Evolutionary conservation across 2,113 vertebrate genomes (phyloP), one percentile per base, ranked within the genome.

Genomic region (Anguilla japonica): DNA sequence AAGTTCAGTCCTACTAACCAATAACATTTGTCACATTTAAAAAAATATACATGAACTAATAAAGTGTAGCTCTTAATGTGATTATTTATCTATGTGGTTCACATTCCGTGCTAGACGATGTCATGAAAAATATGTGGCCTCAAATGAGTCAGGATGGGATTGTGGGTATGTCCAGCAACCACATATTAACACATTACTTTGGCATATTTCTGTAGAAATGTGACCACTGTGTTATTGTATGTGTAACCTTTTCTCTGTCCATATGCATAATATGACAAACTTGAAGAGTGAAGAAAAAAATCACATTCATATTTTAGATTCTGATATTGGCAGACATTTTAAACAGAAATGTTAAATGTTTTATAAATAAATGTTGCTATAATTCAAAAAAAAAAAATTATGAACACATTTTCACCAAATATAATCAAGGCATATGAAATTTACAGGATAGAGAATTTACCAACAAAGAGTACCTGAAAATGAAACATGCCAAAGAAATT

Each of bases 371-470:
- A 34, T 60, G 11, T 75, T 75, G 26, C 26, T 6, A 75, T 75
- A 75, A 14, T 53, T 53, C n/a, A 75, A 29, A 75, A n/a, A 34
- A n/a, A 34, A 11, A 4, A n/a, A 75, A 34, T 34, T 8, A 34
- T n/a, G 20, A n/a, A 60, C 39, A 39, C 34, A 71, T 84, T 60
- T 71, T n/a, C 34, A 60, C 22, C 83, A 84, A 84, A 84, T 46
- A n/a, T n/a, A 41, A 34, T 29, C 3, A 41, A 75, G 9, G 26
- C 34, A 34, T 13, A 75, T 29, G 60, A 22, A 3, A 67, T 22
- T 67, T 2, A 22, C 18, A 2, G 18, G 14, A 14, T 3, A 60
- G 18, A 60, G 57, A 14, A 60, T 15, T 3, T 60, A 60, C 57
- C 6, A 60, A 60, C 57, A 15, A 60, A 20, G 14, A 60, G 7